Evolutionary conservation across 2,888 invertebrate genomes (phyloP).

Genomic region (Xanthorhoe spadicearia): DNA sequence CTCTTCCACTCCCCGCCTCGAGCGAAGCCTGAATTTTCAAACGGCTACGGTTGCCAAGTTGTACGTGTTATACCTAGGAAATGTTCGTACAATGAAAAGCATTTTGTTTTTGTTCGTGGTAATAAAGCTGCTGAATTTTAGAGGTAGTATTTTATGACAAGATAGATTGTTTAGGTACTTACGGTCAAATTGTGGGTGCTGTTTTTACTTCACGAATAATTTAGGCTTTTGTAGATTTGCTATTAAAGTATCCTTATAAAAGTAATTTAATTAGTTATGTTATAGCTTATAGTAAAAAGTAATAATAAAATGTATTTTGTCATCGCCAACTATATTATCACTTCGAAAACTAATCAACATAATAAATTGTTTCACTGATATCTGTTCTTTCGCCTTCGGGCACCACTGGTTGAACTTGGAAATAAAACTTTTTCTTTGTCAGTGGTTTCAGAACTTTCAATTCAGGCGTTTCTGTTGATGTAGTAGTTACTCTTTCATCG

Average conservation of each 20-base stretch:
- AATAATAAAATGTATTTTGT: neutral
- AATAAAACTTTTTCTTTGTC: conserved; percentile 46
- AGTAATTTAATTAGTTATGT: neutral
- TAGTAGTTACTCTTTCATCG: neutral
- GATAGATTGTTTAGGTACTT: neutral
- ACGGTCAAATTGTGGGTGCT: neutral
- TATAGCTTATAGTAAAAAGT: too few relatives aligned
- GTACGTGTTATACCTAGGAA: conserved; percentile 37
- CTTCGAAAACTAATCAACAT: conserved; percentile 39
- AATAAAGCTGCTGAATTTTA: conserved; percentile 6
- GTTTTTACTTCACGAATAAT: neutral
- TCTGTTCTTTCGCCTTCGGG: conserved; percentile 49
- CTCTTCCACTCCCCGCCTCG: conserved; percentile 49
- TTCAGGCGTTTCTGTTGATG: conserved; percentile 8
- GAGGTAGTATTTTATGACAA: neutral
- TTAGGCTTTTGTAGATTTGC: neutral
- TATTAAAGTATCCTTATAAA: neutral
- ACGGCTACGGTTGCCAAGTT: conserved; percentile 62
- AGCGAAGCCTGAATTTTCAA: conserved; percentile 79
- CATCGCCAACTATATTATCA: conserved; percentile 3
- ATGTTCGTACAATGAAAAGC: conserved; percentile 31
- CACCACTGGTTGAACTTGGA: conserved; percentile 54
- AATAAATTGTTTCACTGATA: conserved; percentile 50
- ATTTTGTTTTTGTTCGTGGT: conserved; percentile 27
- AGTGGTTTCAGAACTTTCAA: conserved; percentile 12